These are phyloP conservation scores for Carcina quercana DNA, from an alignment of 2,888 invertebrate genomes.

Conservation along the genomic window DNA sequence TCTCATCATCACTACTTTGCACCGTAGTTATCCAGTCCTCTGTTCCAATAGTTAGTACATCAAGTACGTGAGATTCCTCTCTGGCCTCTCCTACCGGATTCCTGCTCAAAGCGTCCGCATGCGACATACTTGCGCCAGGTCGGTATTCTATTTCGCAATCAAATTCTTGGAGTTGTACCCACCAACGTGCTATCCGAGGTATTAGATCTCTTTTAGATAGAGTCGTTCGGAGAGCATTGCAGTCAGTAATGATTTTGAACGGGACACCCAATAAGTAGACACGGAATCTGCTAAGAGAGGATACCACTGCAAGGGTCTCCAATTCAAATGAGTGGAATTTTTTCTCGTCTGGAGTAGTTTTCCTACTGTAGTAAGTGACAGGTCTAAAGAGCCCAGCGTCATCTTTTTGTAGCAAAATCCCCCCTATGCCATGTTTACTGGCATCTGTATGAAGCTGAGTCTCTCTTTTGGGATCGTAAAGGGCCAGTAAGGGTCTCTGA, in stretches of 20 bases:
- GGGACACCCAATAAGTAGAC: slow-evolving; percentile 25
- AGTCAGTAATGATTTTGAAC: slow-evolving; percentile 28
- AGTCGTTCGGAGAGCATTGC: slow-evolving; percentile 26
- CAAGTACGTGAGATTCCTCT: slow-evolving; percentile 1
- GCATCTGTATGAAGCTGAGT: slow-evolving; percentile 23
- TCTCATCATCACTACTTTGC: background rate
- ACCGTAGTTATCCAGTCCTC: background rate
- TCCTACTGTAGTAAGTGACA: slow-evolving; percentile 26
- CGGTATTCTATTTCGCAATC: slow-evolving; percentile 19
- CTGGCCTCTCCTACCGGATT: slow-evolving; percentile 10
- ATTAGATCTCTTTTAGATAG: slow-evolving; percentile 26
- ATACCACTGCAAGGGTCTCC: slow-evolving; percentile 34
- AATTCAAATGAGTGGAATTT: slow-evolving; percentile 31
- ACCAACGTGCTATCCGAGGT: slow-evolving; percentile 27
- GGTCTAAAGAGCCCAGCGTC: slow-evolving; percentile 10
- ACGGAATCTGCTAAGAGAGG: slow-evolving; percentile 26
- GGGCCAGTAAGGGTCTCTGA: slow-evolving; percentile 5
- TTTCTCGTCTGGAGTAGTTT: slow-evolving; percentile 25
- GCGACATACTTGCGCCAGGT: slow-evolving; percentile 23
- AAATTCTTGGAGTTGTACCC: slow-evolving; percentile 21
- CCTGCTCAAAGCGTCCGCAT: slow-evolving; percentile 31
- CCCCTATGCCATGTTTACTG: slow-evolving; percentile 24
- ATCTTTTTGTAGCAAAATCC: slow-evolving; percentile 23
- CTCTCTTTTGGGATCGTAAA: slow-evolving; percentile 5
- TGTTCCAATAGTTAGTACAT: slow-evolving; percentile 2